Evolutionary conservation across 2,888 invertebrate species (phyloP).

Genomic region (Pseudococcus viburni): DNA sequence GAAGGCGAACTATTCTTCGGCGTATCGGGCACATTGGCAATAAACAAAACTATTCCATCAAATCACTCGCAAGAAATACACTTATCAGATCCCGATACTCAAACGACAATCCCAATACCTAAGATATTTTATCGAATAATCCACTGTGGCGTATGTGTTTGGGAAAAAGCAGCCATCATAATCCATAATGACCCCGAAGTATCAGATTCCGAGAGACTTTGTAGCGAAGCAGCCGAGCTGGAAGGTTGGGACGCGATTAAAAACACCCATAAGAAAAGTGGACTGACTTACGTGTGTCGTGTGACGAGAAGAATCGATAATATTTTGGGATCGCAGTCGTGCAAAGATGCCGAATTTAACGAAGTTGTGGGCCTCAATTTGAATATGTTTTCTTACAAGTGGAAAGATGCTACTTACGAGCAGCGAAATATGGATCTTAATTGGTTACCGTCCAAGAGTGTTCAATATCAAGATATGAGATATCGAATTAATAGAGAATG

Average conservation of each 20-base stretch:
- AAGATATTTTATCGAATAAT: not conserved
- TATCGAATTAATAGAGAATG: not conserved
- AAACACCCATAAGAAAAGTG: not conserved
- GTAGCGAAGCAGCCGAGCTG: not conserved
- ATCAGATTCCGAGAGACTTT: not conserved
- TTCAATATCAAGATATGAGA: not conserved
- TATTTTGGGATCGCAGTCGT: not conserved
- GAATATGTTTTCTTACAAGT: not conserved
- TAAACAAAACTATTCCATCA: not conserved
- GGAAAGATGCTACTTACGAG: not conserved
- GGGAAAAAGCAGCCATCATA: not conserved
- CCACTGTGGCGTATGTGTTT: not conserved
- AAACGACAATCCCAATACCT: not conserved
- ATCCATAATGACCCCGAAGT: not conserved
- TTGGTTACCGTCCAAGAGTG: not conserved
- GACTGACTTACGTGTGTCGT: not conserved
- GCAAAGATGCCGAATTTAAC: not conserved
- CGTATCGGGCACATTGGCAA: not conserved
- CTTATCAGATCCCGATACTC: not conserved
- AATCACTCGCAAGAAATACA: not conserved
- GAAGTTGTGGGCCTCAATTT: not conserved
- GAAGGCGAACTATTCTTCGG: not conserved
- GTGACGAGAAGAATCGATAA: not conserved
- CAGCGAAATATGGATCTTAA: not conserved
- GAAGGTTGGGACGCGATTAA: not conserved